Percentiles rank a stretch among this genome's conserved stretches.
phyloP scores from a whole-genome alignment of 2,888 invertebrate species.

The Rhaphigaster nebulosa region DNA sequence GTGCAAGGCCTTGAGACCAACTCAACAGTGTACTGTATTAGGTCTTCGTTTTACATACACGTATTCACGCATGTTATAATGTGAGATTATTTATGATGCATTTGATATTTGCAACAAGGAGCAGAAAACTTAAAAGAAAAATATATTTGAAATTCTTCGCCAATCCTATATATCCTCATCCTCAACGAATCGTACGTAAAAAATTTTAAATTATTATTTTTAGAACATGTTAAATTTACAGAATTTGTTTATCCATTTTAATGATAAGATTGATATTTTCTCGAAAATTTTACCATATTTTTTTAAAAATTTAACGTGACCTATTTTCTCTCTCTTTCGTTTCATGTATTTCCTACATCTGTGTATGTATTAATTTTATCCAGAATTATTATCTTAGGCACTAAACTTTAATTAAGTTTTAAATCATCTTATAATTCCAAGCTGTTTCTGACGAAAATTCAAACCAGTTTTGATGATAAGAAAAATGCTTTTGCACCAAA shows the following conservation, averaged over 20 bases:
- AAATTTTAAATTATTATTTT: slow-evolving; percentile 27
- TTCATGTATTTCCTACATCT: neutral
- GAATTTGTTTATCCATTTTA: neutral
- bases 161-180: slow-evolving; percentile 47
- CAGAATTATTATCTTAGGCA: neutral
- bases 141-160: slow-evolving; percentile 33
- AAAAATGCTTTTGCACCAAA: neutral
- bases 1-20: neutral
- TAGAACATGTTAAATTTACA: neutral
- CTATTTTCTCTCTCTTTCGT: neutral
- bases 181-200: slow-evolving; percentile 48
- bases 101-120: slow-evolving; percentile 22
- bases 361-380: neutral
- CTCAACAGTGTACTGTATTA: neutral
- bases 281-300: neutral
- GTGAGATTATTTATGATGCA: slow-evolving; percentile 40
- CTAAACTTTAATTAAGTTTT: neutral
- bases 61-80: neutral
- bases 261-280: neutral
- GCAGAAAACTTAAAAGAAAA: slow-evolving; percentile 49
- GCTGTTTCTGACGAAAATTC: neutral
- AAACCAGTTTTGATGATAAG: neutral
- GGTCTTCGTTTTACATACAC: neutral
- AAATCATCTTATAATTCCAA: neutral
- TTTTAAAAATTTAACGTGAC: neutral